These are phyloP conservation scores for Remorina albescens DNA, from an alignment of 2,797 vertebrate genomes.

Conservation along the genomic window DNA sequence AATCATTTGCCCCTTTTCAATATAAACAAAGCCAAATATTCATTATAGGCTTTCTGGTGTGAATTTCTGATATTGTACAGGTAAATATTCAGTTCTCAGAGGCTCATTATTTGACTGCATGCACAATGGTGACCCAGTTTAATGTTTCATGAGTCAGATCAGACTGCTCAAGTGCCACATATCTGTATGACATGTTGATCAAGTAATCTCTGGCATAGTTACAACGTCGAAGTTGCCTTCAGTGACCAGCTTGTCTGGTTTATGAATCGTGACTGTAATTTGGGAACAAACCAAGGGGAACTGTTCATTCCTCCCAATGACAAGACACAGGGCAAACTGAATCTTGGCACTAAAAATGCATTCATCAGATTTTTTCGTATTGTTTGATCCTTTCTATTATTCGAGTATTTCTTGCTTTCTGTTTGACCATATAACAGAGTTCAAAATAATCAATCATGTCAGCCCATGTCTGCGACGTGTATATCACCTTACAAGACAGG, in stretches of 20 bases:
- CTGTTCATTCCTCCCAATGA: background rate
- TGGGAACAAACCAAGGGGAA: background rate
- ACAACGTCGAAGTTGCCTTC: background rate
- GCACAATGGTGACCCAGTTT: background rate
- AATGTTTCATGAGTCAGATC: background rate
- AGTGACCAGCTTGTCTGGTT: slow-evolving; percentile 38
- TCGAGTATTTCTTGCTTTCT: no score
- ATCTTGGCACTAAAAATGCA: background rate
- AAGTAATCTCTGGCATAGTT: background rate
- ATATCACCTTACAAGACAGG: slow-evolving; percentile 45
- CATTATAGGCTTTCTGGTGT: background rate
- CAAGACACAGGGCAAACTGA: background rate
- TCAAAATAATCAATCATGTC: background rate
- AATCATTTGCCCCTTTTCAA: no score
- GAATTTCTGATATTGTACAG: background rate
- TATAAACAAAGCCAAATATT: no score
- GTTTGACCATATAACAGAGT: no score
- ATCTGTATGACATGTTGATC: background rate
- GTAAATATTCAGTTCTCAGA: no score
- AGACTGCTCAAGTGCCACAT: background rate
- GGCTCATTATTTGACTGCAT: no score
- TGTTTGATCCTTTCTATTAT: no score
- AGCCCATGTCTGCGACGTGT: background rate
- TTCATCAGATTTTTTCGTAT: no score
- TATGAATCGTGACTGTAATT: background rate